Base-by-base conservation (phyloP, 2,797 vertebrate genomes). In the Tenualosa thibaudeaui region DNA sequence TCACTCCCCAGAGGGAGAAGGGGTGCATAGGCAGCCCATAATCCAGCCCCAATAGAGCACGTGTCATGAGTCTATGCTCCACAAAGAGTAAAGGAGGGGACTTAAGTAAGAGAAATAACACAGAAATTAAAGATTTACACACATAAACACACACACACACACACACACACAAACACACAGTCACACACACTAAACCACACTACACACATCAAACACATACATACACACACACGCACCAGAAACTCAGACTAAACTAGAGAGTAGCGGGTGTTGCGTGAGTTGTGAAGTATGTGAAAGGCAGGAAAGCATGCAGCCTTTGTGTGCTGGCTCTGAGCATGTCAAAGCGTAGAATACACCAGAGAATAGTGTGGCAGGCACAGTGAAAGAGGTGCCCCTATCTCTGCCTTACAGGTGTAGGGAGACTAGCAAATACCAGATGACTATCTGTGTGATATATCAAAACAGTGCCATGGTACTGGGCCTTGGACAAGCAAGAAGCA, bases 391-490 rank as follows among this genome's bases (percentile, higher is more conserved):
- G 31, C 37, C 68, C 31, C 68, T 40, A 75, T 75, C 68, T 75
- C 31, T 31, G 19, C 17, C 40, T 15, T 10, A 26, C 68, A 75
- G 68, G 40, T 75, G 68, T 75, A 75, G 40, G 31, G 68, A 75
- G 68, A 40, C 68, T 40, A 31, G 31, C 68, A 75, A 75, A 75
- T 75, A 40, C 15, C 31, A 75, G 68, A 12, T 75, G 68, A 26
- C 31, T 75, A 75, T 75, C 65, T 6, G 68, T 8, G 15, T 75
- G 68, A 75, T 75, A 43, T 75, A 75, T 75, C 68, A 75, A 75
- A 43, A 75, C 15, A 26, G 31, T 13, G 37, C 68, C 12, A 75
- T 75, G 68, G 68, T 75, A 40, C 40, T 4, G 15, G 68, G 68
- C 37, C 68, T 75, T 75, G 68, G 31, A 43, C 31, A 15, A 10